These are phyloP conservation scores for Corythaeola cristata DNA, from an alignment of 2,113 vertebrate genomes.

Conservation along the genomic window DNA sequence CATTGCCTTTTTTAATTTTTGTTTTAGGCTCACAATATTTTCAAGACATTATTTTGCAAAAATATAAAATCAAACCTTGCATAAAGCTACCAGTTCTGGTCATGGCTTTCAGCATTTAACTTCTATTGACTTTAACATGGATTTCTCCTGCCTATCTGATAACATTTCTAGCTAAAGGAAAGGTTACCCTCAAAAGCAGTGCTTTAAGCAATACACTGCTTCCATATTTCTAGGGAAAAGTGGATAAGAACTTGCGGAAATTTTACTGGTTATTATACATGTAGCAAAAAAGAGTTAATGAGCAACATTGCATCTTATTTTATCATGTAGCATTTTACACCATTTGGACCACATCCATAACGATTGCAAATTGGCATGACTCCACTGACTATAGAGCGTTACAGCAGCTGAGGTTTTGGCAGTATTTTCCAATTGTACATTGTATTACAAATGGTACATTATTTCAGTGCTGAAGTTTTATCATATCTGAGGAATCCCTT, in stretches of 20 bases:
- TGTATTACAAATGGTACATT: not conserved
- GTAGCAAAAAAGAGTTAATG: not conserved
- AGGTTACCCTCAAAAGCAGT: not conserved
- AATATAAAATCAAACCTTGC: not conserved
- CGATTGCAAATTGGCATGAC: not conserved
- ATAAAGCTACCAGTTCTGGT: not conserved
- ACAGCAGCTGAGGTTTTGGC: constrained; percentile 17
- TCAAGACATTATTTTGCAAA: not conserved
- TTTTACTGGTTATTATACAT: not conserved
- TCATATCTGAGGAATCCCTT: constrained; percentile 37
- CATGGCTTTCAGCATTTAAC: not conserved
- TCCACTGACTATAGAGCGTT: not conserved
- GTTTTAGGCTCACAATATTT: not conserved
- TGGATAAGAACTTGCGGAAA: not conserved
- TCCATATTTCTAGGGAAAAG: not conserved
- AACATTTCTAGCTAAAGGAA: not conserved
- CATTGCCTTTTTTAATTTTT: not conserved
- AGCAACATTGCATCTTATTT: not conserved
- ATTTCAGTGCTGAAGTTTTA: not conserved
- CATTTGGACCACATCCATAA: not conserved
- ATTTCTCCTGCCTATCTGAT: not conserved
- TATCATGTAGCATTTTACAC: not conserved
- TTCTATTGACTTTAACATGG: not conserved
- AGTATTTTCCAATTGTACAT: not conserved
- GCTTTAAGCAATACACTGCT: not conserved